These are phyloP conservation scores for Rhinoderma darwinii DNA, from an alignment of 2,113 vertebrate species.

Conservation along the genomic window DNA sequence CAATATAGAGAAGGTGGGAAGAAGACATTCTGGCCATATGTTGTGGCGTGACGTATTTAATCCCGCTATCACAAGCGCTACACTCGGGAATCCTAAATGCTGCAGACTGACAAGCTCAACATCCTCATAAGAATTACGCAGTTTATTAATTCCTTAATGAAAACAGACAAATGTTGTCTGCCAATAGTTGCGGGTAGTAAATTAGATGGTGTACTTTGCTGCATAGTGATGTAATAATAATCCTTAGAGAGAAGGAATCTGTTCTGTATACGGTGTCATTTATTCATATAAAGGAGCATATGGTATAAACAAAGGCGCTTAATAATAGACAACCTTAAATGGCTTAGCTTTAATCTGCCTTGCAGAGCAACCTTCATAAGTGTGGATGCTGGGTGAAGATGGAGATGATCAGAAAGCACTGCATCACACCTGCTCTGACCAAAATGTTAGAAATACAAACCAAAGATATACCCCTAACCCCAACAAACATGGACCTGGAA, in stretches of 20 bases:
- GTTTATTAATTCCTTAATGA: slow-evolving; percentile 11
- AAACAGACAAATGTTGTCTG: slow-evolving; percentile 12
- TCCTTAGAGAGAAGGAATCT: background rate
- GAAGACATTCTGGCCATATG: background rate
- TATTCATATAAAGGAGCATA: slow-evolving; percentile 31
- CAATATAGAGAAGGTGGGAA: background rate
- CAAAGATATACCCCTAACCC: background rate
- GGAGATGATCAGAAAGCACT: background rate
- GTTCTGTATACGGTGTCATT: background rate
- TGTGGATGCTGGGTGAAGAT: background rate
- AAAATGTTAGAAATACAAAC: background rate
- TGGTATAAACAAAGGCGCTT: slow-evolving; percentile 8
- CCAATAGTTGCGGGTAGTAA: background rate
- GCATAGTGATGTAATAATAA: background rate
- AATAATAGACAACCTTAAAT: slow-evolving; percentile 46
- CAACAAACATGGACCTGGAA: too few relatives aligned
- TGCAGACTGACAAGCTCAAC: slow-evolving; percentile 7
- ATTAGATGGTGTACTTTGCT: background rate
- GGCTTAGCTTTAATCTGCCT: slow-evolving; percentile 53
- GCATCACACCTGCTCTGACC: background rate
- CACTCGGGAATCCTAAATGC: background rate
- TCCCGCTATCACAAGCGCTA: background rate
- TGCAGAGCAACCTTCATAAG: background rate
- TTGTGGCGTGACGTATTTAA: background rate
- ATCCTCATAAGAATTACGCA: background rate